These are phyloP conservation scores for Oncopodura yosiiana DNA, from an alignment of 1,140 invertebrate species.

Conservation along the genomic window DNA sequence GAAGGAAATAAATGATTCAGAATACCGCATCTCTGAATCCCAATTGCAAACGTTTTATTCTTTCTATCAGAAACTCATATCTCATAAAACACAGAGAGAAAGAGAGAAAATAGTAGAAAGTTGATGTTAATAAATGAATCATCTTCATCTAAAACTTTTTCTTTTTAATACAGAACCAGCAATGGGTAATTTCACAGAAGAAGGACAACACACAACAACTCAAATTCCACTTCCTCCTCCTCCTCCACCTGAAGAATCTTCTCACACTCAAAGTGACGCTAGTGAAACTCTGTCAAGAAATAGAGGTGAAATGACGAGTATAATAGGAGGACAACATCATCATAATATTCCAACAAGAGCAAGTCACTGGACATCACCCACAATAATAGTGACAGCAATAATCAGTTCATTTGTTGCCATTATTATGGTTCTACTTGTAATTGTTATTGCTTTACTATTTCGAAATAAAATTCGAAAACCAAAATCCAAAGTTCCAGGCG, in stretches of 20 bases:
- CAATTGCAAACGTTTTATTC: too few relatives aligned
- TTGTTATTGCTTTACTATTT: slow-evolving; percentile 30
- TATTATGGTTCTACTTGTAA: slow-evolving; percentile 28
- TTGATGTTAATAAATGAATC: too few relatives aligned
- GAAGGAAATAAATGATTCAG: too few relatives aligned
- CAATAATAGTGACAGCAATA: slow-evolving; percentile 32
- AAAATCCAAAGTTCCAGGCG: slow-evolving; percentile 14
- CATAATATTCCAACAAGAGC: background rate
- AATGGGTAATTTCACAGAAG: slow-evolving; percentile 41
- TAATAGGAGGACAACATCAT: background rate
- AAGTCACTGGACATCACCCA: slow-evolving; percentile 25
- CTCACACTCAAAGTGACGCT: slow-evolving; percentile 31
- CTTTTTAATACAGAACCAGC: slow-evolving; percentile 38
- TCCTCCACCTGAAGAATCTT: slow-evolving; percentile 4
- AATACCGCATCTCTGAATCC: too few relatives aligned
- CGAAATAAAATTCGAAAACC: slow-evolving; percentile 20
- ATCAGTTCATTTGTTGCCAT: slow-evolving; percentile 35
- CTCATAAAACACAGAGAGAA: too few relatives aligned
- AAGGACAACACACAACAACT: too few relatives aligned
- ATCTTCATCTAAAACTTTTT: too few relatives aligned
- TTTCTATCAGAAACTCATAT: too few relatives aligned
- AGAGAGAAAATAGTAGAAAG: too few relatives aligned
- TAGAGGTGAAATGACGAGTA: background rate
- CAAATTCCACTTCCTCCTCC: slow-evolving; percentile 21
- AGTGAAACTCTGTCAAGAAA: slow-evolving; percentile 24